A percentile compares a stretch with the other conserved stretches of the same genome.
phyloP scores from a whole-genome alignment of 2,113 vertebrate species.

The Helogale parvula region DNA sequence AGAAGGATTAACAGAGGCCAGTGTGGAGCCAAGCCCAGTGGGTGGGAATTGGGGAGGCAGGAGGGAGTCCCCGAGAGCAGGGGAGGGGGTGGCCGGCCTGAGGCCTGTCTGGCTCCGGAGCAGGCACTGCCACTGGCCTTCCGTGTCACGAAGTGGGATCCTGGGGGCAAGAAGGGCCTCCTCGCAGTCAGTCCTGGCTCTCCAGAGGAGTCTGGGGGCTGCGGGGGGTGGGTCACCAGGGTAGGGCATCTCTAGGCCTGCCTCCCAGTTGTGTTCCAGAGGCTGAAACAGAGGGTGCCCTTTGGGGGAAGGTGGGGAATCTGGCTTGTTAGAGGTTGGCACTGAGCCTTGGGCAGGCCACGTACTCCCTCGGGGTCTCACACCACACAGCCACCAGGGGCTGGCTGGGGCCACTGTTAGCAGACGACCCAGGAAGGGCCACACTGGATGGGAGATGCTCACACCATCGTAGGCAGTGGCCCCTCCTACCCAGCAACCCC shows the following conservation, averaged over 20 bases:
- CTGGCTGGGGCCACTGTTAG: fast-evolving
- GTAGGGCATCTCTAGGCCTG: not conserved
- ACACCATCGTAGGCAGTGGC: fast-evolving
- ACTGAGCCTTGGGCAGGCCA: not conserved
- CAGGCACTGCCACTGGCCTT: not conserved
- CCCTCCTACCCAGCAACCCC: no score
- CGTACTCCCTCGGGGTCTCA: not conserved
- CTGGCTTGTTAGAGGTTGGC: not conserved
- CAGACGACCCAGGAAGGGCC: no score
- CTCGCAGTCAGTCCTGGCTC: not conserved
- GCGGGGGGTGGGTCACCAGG: fast-evolving
- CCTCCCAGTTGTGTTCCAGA: not conserved
- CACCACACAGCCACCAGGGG: not conserved
- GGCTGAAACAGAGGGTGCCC: not conserved
- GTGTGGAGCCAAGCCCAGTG: not conserved
- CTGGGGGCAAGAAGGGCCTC: no score
- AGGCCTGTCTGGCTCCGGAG: not conserved
- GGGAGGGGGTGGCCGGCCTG: not conserved
- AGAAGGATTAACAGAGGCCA: constrained; percentile 33
- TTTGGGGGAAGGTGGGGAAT: not conserved
- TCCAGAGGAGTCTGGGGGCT: not conserved
- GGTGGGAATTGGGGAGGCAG: not conserved
- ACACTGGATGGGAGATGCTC: fast-evolving
- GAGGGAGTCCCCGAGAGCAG: not conserved
- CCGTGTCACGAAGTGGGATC: not conserved